These are phyloP conservation scores for Esperia sulphurella DNA, from an alignment of 2,888 invertebrate species.

Conservation along the genomic window DNA sequence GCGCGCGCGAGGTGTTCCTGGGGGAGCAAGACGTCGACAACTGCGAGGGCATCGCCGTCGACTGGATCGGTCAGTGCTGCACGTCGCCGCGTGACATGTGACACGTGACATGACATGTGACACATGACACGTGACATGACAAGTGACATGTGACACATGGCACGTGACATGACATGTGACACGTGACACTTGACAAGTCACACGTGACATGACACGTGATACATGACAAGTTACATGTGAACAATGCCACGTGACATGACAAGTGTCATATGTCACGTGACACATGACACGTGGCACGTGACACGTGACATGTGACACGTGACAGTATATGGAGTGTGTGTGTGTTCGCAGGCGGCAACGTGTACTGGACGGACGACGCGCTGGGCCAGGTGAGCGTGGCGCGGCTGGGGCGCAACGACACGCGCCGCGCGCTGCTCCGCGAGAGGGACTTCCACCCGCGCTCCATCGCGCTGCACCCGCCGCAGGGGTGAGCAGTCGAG, in stretches of 20 bases:
- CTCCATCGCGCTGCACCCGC: slow-evolving; percentile 83
- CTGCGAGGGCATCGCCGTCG: slow-evolving; percentile 88
- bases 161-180: too few species aligned
- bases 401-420: slow-evolving; percentile 77
- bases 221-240: too few species aligned
- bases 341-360: slow-evolving; percentile 69
- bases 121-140: too few species aligned
- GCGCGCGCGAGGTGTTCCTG: slow-evolving; percentile 76
- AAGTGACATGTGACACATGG: too few species aligned
- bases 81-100: too few species aligned
- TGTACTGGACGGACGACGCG: slow-evolving; percentile 91
- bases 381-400: slow-evolving; percentile 84
- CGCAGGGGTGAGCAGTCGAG: slow-evolving; percentile 80
- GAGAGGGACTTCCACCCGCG: slow-evolving; percentile 80
- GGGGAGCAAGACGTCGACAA: slow-evolving; percentile 78
- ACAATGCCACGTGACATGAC: too few species aligned
- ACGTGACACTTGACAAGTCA: too few species aligned
- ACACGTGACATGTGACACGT: not conserved
- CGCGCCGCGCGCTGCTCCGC: slow-evolving; percentile 73
- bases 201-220: too few species aligned
- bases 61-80: slow-evolving; percentile 83
- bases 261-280: too few species aligned
- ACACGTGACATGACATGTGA: too few species aligned
- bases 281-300: too few species aligned
- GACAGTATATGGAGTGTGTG: not conserved